Conservation (phyloP, 2,113 vertebrate genomes). For the Epinephelus lanceolatus region DNA sequence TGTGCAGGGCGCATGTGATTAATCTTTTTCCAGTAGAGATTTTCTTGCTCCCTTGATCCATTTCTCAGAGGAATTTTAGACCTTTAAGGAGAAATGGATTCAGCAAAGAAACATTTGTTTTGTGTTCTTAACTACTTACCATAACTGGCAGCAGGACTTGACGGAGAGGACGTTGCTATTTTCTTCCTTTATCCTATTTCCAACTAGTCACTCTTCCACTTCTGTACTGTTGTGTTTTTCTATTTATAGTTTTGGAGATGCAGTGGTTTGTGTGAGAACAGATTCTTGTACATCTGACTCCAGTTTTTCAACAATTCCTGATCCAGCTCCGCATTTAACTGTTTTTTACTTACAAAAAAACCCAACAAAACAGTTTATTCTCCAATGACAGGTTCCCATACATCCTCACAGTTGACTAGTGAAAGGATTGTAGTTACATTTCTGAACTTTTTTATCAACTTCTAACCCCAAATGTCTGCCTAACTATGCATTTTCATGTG, state of each 20-base stretch:
- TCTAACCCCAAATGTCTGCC: background rate
- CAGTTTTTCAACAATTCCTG: constrained; percentile 22
- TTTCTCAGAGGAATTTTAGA: constrained; percentile 21
- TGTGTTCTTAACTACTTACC: background rate
- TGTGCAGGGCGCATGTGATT: constrained; percentile 45
- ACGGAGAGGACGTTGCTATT: background rate
- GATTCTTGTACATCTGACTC: constrained; percentile 19
- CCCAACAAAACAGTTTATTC: background rate
- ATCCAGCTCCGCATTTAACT: background rate
- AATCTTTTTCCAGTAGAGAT: constrained; percentile 30
- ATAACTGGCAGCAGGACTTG: background rate
- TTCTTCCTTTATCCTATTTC: background rate
- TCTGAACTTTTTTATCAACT: constrained; percentile 6
- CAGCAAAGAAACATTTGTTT: background rate
- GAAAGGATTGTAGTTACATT: background rate
- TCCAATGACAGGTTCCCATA: no score
- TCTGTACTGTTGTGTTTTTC: constrained; percentile 12
- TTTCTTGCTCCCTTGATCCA: constrained; percentile 29
- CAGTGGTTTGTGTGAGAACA: constrained; percentile 15
- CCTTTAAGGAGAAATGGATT: constrained; percentile 1
- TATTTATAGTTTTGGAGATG: constrained; percentile 29
- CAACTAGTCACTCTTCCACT: background rate
- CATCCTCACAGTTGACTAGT: background rate
- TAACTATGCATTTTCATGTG: background rate
- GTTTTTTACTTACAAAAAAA: background rate